phyloP scores from a whole-genome alignment of 2,888 invertebrate genomes.

The Oxyteleia sp. region DNA sequence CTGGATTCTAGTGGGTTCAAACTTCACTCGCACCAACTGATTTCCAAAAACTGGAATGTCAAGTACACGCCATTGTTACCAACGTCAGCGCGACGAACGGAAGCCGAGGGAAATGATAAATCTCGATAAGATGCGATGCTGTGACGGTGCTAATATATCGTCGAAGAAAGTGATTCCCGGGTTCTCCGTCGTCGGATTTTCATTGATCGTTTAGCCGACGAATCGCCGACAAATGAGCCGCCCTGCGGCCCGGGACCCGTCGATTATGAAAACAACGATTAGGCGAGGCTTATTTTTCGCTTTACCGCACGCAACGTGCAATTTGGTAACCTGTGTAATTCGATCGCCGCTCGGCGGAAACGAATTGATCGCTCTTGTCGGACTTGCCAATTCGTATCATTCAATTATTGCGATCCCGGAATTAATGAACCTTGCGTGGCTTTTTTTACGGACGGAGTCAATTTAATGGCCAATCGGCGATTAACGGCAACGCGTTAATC shows the following conservation, averaged over 20 bases:
- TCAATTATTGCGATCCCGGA: conserved; percentile 31
- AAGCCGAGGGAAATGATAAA: too few relatives aligned
- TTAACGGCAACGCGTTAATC: conserved; percentile 54
- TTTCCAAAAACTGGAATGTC: too few relatives aligned
- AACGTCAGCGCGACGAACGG: too few relatives aligned
- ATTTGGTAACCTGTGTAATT: conserved; percentile 41
- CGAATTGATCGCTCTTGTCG: conserved; percentile 31
- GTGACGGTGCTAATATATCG: too few relatives aligned
- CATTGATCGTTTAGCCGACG: conserved; percentile 5
- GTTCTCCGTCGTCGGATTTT: too few relatives aligned
- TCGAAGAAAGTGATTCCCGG: too few relatives aligned
- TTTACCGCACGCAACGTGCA: conserved; percentile 31
- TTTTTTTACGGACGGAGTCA: conserved; percentile 29
- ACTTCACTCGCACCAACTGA: too few relatives aligned
- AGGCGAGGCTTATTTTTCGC: conserved; percentile 6
- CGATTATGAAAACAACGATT: conserved; percentile 28
- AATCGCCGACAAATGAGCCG: not conserved
- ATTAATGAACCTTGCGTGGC: conserved; percentile 40
- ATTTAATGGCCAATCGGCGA: conserved; percentile 51
- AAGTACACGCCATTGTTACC: too few relatives aligned
- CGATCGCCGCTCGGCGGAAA: conserved; percentile 46
- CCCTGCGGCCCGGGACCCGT: not conserved
- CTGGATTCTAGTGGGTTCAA: too few relatives aligned
- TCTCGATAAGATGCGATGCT: too few relatives aligned
- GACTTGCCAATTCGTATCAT: conserved; percentile 34